Conservation (phyloP, 2,888 invertebrate species). For the Drosophila niveifrons region DNA sequence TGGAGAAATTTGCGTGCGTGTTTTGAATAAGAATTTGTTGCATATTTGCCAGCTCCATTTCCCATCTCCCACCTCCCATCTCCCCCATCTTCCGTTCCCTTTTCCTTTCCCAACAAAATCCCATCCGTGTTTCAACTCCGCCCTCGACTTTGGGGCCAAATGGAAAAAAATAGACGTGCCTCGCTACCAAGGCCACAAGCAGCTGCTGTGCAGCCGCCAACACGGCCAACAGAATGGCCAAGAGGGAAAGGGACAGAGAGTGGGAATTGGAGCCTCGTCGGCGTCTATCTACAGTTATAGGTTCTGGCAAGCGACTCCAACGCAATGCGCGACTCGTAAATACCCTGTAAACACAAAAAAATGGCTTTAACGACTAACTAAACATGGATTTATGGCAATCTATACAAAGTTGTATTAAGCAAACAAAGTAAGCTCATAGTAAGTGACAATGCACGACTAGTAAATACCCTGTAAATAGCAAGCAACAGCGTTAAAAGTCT, state of each 20-base stretch:
- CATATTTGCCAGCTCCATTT: constrained; percentile 72
- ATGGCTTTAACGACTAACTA: background rate
- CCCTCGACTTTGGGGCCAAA: constrained; percentile 65
- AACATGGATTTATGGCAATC: background rate
- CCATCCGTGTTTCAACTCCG: constrained; percentile 25
- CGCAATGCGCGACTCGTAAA: background rate
- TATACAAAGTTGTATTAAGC: background rate
- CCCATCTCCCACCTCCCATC: background rate
- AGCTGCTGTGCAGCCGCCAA: constrained; percentile 37
- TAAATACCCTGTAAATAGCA: constrained; percentile 4
- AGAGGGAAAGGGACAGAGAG: constrained; percentile 1
- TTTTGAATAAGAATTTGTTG: constrained; percentile 82
- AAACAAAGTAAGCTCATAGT: background rate
- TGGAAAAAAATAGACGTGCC: constrained; percentile 79
- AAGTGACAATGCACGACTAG: background rate
- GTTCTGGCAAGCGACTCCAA: constrained; percentile 33
- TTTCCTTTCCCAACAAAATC: background rate
- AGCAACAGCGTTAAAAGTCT: background rate
- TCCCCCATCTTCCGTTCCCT: background rate
- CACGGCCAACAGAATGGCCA: constrained; percentile 36
- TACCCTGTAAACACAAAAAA: background rate
- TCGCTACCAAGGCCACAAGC: constrained; percentile 37
- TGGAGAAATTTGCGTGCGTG: constrained; percentile 82
- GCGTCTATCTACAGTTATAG: constrained; percentile 47
- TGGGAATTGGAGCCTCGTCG: constrained; percentile 27